Conservation (phyloP, 2,797 vertebrate genomes). For the Siniperca scherzeri region DNA sequence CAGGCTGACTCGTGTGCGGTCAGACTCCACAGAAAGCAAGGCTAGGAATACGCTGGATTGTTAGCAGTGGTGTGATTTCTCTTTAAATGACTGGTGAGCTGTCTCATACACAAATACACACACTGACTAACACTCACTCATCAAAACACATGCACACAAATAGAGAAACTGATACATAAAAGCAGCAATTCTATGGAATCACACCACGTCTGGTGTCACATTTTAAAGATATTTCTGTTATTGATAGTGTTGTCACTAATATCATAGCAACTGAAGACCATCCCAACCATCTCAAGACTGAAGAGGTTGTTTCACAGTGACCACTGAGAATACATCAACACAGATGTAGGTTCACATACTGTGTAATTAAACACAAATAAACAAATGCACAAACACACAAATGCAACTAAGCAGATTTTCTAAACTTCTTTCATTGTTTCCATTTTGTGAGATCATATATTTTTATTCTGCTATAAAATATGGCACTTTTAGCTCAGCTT, state of each 20-base stretch:
- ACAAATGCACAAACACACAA: too few species aligned
- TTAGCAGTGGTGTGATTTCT: conserved; percentile 45
- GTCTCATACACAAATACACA: conserved; percentile 34
- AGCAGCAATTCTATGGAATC: not conserved
- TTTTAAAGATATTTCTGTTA: conserved; percentile 5
- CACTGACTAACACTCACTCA: conserved; percentile 42
- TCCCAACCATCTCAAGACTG: too few species aligned
- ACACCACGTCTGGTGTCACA: not conserved
- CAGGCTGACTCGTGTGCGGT: conserved; percentile 38
- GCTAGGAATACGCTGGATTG: conserved; percentile 5
- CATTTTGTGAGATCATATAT: too few species aligned
- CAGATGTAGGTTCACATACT: too few species aligned
- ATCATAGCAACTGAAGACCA: not conserved
- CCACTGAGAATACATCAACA: too few species aligned
- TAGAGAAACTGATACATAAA: conserved; percentile 43
- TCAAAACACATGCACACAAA: not conserved
- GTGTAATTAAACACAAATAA: too few species aligned
- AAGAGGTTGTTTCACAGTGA: not conserved
- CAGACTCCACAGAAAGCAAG: conserved; percentile 23
- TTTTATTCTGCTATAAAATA: not conserved
- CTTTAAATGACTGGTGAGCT: conserved; percentile 35
- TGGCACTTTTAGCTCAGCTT: not conserved
- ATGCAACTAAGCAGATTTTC: too few species aligned
- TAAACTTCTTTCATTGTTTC: too few species aligned
- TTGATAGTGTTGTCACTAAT: not conserved